Evolutionary conservation across 2,888 invertebrate species (phyloP), one percentile per base, ranked within the genome.

Genomic region (Cecidostiba fungosa): DNA sequence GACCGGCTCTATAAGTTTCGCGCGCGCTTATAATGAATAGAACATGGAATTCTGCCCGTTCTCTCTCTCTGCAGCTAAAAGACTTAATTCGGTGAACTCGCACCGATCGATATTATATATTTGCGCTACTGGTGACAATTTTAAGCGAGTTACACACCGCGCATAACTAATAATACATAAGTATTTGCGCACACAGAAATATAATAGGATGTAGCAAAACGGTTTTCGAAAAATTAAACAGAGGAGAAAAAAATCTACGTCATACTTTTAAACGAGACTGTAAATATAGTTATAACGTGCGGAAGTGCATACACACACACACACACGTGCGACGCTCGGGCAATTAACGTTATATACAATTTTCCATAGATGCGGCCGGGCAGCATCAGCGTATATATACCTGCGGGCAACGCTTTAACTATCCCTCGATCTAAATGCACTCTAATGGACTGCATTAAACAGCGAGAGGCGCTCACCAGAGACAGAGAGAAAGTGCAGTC

Each of bases 371-470:
- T 6, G 54, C 54, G 59, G 62, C 29, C 26, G 26, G 32, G 23
- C 69, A 43, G 47, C 66, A 43, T 26, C 16, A 10, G 54, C 19
- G 29, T 73, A 10, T 69, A 14, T 78, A 29, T 16, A 14, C 70
- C 16, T 5, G 32, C 32, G 32, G 70, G 85, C 89, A 90, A 90
- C 88, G 82, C 87, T 88, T 92, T 92, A 92, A 92, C 93, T 92
- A 93, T 93, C 92, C 92, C 92, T 90, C 92, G 92, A 93, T 93
- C 93, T 93, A 93, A 92, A 93, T 93, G 93, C 92, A 92, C 93
- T 92, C 93, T 93, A 93, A 93, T 93, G 93, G 93, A 93, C 92
- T 93, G 93, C 92, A 93, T 93, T 93, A 93, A 93, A 93, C 91
- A 91, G 91, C 90, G 89, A 32, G 54, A 66, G 26, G 73, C 69